Percentiles rank a stretch among this genome's conserved stretches.
Conservation (phyloP, 1,140 invertebrate species). For the Sminthurides bifidus region DNA sequence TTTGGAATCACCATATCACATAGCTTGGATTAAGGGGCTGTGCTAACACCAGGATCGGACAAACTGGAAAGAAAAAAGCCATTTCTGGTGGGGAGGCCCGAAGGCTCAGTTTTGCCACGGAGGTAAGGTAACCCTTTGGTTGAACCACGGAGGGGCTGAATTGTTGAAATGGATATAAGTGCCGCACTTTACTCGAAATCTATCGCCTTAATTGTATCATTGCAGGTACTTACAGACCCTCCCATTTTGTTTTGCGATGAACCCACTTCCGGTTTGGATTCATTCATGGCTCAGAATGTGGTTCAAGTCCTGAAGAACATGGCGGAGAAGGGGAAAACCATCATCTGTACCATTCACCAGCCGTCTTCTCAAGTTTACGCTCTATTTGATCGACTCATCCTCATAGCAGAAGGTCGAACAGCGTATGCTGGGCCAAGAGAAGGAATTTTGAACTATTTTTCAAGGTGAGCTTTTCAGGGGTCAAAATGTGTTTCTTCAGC, state of each 20-base stretch:
- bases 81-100: slow-evolving; percentile 94
- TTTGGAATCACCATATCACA: slow-evolving; percentile 1
- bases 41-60: slow-evolving; percentile 74
- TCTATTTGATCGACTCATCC: slow-evolving; percentile 78
- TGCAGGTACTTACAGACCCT: slow-evolving; percentile 80
- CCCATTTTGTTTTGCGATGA: slow-evolving; percentile 94
- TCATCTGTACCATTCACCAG: slow-evolving; percentile 90
- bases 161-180: not conserved
- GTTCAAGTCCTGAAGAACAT: slow-evolving; percentile 68
- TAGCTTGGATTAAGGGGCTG: slow-evolving; percentile 75
- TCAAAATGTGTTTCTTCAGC: slow-evolving; percentile 63
- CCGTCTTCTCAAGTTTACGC: slow-evolving; percentile 86
- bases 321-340: slow-evolving; percentile 73
- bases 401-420: slow-evolving; percentile 83
- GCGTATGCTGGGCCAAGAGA: slow-evolving; percentile 73
- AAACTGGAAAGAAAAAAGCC: slow-evolving; percentile 72
- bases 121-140: slow-evolving; percentile 46
- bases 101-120: slow-evolving; percentile 86
- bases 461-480: not conserved
- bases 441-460: slow-evolving; percentile 70
- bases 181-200: not conserved
- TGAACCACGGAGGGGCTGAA: not conserved
- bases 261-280: slow-evolving; percentile 61
- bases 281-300: slow-evolving; percentile 82
- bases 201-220: not conserved